A percentile compares a stretch with the other conserved stretches of the same genome.
Evolutionary conservation across 2,113 vertebrate genomes (phyloP).

Genomic region (Mesoclemmys tuberculata): DNA sequence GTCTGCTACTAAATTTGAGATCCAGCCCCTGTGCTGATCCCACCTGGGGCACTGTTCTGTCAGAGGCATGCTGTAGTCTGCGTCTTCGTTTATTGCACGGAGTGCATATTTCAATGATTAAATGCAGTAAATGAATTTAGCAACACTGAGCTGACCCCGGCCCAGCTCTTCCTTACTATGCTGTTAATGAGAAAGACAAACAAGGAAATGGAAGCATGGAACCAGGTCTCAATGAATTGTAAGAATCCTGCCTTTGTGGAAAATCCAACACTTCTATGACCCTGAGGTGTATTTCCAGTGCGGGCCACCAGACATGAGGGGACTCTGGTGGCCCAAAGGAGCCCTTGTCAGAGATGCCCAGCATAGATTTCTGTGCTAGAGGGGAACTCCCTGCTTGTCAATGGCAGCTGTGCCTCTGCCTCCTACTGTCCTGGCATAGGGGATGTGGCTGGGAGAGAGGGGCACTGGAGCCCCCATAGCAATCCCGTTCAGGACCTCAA

Average conservation of each 20-base stretch:
- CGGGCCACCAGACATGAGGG: background rate
- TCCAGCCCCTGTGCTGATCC: background rate
- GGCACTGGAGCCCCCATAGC: too few relatives aligned
- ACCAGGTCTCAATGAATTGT: background rate
- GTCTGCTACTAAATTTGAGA: background rate
- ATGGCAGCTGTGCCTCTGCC: background rate
- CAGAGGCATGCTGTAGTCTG: rapidly evolving
- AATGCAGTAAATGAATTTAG: background rate
- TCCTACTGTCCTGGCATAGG: too few relatives aligned
- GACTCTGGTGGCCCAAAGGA: background rate
- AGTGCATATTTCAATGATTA: rapidly evolving
- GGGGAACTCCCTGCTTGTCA: background rate
- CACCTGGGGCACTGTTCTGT: background rate
- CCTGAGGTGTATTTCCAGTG: background rate
- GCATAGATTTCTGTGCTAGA: background rate
- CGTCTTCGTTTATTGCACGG: background rate
- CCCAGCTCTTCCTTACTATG: background rate
- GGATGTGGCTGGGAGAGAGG: background rate
- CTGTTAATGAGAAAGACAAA: background rate
- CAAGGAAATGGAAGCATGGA: background rate
- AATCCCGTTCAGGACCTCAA: too few relatives aligned
- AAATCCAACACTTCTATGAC: background rate
- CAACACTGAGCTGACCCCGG: background rate
- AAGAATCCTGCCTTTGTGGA: background rate
- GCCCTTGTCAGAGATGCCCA: background rate